Base-by-base conservation (phyloP, 1,140 invertebrate species). In the Monochamus saltuarius region DNA sequence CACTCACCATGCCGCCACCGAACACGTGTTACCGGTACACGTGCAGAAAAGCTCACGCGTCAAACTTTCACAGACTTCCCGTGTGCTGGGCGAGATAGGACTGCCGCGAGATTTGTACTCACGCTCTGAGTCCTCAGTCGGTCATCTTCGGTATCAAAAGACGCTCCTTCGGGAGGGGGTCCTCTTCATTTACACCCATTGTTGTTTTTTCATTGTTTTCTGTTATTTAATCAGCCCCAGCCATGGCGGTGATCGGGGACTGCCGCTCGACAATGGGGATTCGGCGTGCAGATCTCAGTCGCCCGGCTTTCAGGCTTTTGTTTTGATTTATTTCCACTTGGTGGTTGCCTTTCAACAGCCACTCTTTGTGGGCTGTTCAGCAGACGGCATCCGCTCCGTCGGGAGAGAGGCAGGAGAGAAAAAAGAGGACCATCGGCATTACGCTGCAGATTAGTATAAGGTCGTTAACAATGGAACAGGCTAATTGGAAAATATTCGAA, bases 131-230 rank as follows among this genome's bases (percentile, higher is more conserved):
- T 53, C 62, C 60, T 63, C 64, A 68, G 61, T 72, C 70, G 70
- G 70, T 70, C 66, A 64, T 70, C 70, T 72, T 72, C 70, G 70
- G 68, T 59, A 66, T 70, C 64, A 69, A 70, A 72, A 72, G 67
- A 70, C 57, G 47, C 56, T 65, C 62, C 70, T 62, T 67, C 62
- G 62, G 65, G 67, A 67, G 60, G 62, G 65, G 59, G 62, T 59
- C 49, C 50, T 54, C 39, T 46, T 59, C 36, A 36, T 62, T 62
- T 51, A 51, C 61, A 62, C 49, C 34, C 35, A 56, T 49, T 50
- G 34, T 55, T 47, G 59, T 37, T 61, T 49, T 56, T 61, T 50
- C 51, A 17, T 52, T 17, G 17, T 49, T 19, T 46, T 29, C 36
- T n/a, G 29, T 60, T 39, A 16, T 29, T 29, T 29, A 29, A 29